These are phyloP conservation scores for Apocheima hispidaria DNA, from an alignment of 2,888 invertebrate genomes.

Conservation along the genomic window DNA sequence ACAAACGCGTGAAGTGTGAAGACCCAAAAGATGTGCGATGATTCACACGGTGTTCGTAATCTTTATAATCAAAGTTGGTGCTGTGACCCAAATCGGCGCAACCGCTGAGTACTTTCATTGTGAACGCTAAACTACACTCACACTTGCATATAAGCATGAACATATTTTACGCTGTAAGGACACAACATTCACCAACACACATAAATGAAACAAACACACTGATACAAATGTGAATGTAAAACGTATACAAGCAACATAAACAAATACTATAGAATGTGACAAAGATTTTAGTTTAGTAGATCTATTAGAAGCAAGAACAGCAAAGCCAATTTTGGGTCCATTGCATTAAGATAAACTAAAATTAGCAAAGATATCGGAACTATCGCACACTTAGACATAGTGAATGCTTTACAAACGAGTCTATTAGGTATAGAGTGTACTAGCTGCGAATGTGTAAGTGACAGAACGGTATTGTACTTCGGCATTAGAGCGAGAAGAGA, in stretches of 20 bases:
- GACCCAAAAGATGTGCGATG: constrained; percentile 77
- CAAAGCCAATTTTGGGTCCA: constrained; percentile 51
- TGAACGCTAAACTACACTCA: constrained; percentile 76
- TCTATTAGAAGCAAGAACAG: constrained; percentile 53
- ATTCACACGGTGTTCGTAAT: constrained; percentile 82
- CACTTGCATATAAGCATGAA: constrained; percentile 48
- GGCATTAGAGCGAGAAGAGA: constrained; percentile 81
- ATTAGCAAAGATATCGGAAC: constrained; percentile 38
- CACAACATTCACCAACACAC: constrained; percentile 48
- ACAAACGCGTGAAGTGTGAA: constrained; percentile 21
- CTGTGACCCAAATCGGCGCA: constrained; percentile 85
- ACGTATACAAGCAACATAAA: constrained; percentile 53
- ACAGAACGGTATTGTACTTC: constrained; percentile 74
- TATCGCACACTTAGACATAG: constrained; percentile 39
- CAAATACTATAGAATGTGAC: constrained; percentile 51
- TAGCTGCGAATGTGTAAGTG: constrained; percentile 55
- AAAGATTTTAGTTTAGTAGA: constrained; percentile 61
- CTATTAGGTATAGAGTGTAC: constrained; percentile 44
- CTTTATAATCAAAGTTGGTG: constrained; percentile 84
- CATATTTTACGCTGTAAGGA: constrained; percentile 29
- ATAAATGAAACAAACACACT: constrained; percentile 46
- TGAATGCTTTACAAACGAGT: constrained; percentile 46
- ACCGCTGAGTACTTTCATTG: constrained; percentile 84
- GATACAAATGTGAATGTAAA: constrained; percentile 49
- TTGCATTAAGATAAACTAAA: constrained; percentile 37